Evolutionary conservation across 2,113 vertebrate genomes (phyloP).

Genomic region (Chaetura pelagica): DNA sequence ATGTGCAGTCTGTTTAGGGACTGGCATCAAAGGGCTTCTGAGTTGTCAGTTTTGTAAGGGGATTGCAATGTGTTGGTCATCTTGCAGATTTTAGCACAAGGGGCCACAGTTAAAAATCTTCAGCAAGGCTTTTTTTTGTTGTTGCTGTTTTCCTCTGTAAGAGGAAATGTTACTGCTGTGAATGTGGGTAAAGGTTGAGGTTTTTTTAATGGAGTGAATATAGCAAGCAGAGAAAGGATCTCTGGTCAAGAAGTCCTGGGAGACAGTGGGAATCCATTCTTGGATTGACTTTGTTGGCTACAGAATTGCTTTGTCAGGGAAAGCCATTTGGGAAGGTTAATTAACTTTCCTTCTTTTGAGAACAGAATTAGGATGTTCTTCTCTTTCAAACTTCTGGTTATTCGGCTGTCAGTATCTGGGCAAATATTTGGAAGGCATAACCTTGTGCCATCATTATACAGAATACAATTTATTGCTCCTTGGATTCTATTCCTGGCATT

Average conservation of each 20-base stretch:
- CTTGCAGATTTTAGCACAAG: neutral
- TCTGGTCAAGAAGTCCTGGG: neutral
- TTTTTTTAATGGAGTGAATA: neutral
- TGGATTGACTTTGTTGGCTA: conserved; percentile 51
- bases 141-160: neutral
- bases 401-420: neutral
- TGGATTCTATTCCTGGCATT: neutral
- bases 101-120: neutral
- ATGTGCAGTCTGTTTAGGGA: neutral
- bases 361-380: conserved; percentile 23
- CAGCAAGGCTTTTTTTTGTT: neutral
- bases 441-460: neutral
- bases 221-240: neutral
- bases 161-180: neutral
- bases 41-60: neutral
- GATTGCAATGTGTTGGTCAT: neutral
- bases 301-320: conserved; percentile 47
- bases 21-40: neutral
- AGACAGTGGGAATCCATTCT: conserved; percentile 33
- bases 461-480: neutral
- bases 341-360: conserved; percentile 28
- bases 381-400: neutral
- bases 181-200: neutral
- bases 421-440: neutral
- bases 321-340: conserved; percentile 51